Base-by-base conservation (phyloP, 2,113 vertebrate genomes). In the Crypturellus undulatus region DNA sequence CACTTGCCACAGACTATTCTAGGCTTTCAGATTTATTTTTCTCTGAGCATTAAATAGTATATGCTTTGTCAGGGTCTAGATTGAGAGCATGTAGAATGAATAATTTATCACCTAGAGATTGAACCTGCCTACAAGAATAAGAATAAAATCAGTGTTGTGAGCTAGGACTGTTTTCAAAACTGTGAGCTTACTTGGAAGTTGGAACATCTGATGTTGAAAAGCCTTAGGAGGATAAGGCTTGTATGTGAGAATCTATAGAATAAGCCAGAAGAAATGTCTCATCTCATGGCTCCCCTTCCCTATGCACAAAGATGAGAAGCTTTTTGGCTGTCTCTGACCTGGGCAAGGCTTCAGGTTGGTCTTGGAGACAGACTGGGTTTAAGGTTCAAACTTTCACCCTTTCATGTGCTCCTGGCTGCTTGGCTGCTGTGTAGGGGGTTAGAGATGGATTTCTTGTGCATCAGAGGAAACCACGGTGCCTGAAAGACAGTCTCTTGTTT, bases 61-160 rank as follows among this genome's bases (percentile, higher is more conserved):
- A 43, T 68, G 16, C 3, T 2, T 32, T 82, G 88, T 34, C 21
- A 62, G 65, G 78, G 65, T 72, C 64, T 94, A 64, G 75, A 67
- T 36, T 93, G 91, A 94, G 76, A 80, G 92, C 1, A 3, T 80
- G 91, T 78, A 71, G 59, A 77, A 92, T 96, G 79, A 97, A 96
- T 97, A 97, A 97, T 95, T 97, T 93, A 97, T 79, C 83, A 54
- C 13, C 42, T 70, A 54, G 80, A 73, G 71, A 83, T 63, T 64
- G 77, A 96, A 63, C 73, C 47, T 67, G 75, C 84, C 90, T 82
- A 3, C 42, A 67, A 30, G 18, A 62, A 76, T 45, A 67, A 30
- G 18, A 62, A 76, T 56, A 79, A 94, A 94, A 85, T 32, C 58
- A 84, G 38, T 26, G 40, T 71, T 95, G 71, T 34, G 81, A 93